Conservation (phyloP, 1,140 invertebrate genomes). For the Whitmania pigra region DNA sequence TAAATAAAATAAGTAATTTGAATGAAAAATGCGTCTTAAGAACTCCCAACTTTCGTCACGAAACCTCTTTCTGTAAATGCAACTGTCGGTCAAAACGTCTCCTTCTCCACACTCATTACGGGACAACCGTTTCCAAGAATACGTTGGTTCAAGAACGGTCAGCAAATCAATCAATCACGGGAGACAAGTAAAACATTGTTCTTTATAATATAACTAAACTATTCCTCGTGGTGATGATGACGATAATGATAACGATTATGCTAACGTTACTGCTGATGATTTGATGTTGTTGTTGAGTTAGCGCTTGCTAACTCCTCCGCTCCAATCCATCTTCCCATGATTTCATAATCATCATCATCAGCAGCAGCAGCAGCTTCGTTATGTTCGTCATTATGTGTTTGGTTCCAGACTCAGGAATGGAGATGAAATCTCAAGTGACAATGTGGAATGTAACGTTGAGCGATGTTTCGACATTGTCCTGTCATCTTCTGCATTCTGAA, state of each 20-base stretch:
- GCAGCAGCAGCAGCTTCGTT: too few species aligned
- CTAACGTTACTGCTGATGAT: too few species aligned
- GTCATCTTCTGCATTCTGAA: too few species aligned
- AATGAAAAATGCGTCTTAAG: not conserved
- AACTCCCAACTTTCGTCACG: not conserved
- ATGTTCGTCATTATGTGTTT: too few species aligned
- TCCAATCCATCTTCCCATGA: too few species aligned
- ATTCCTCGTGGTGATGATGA: not conserved
- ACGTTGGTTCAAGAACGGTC: not conserved
- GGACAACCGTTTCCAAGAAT: not conserved
- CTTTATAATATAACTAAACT: not conserved
- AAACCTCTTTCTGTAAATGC: not conserved
- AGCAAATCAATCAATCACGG: not conserved
- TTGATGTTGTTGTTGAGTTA: too few species aligned
- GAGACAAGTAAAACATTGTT: constrained; percentile 1
- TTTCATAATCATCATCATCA: too few species aligned
- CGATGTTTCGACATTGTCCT: too few species aligned
- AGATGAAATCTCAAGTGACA: too few species aligned
- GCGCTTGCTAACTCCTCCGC: too few species aligned
- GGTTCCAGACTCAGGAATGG: too few species aligned
- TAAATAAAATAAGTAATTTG: not conserved
- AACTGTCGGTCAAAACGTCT: not conserved
- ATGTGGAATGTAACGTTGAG: too few species aligned
- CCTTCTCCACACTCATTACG: not conserved
- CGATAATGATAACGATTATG: not conserved